Evolutionary conservation across 2,797 vertebrate species (phyloP), one percentile per base, ranked within the genome.

Genomic region (Anniella stebbinsi): DNA sequence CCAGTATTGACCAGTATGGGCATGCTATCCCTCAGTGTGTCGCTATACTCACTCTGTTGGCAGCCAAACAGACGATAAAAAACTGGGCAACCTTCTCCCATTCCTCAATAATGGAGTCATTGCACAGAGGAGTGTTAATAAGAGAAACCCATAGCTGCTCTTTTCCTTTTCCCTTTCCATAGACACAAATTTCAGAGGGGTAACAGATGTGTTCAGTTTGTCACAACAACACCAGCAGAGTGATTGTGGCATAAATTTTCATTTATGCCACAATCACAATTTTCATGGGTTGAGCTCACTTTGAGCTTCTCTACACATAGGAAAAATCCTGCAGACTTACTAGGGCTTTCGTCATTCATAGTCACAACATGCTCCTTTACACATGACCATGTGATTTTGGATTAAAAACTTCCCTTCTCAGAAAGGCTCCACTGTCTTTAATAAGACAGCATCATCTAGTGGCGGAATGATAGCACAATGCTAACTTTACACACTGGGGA

Each of bases 1-100:
- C 80, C 70, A 75, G 69, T 67, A 81, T 81, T 41, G 89, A 63
- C 80, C 70, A 75, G 69, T 67, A 81, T 81, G 54, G 89, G 81
- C 78, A 90, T 25, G 57, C 41, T 87, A 63, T 87, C 33, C n/a
- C 18, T 81, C 10, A 2, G 57, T 81, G 54, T 75, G 54, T 87
- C n/a, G 28, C 89, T 81, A 66, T 75, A 48, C 84, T 81, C 57
- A 73, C 54, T 80, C 48, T 86, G 45, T 73, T 81, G 77, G 69
- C 77, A 90, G 77, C 51, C 54, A 51, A 81, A 3, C 6, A 17
- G 11, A 57, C 25, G 81, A 75, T 87, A 81, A 90, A 87, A 86
- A 17, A 5, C 80, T 48, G 38, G 80, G 80, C 67, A 88, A 57
- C 69, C 51, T 30, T 88, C 78, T 81, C 69, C 76, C 69, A 30